These are phyloP conservation scores for Patella pellucida DNA, from an alignment of 2,888 invertebrate species.

Conservation along the genomic window DNA sequence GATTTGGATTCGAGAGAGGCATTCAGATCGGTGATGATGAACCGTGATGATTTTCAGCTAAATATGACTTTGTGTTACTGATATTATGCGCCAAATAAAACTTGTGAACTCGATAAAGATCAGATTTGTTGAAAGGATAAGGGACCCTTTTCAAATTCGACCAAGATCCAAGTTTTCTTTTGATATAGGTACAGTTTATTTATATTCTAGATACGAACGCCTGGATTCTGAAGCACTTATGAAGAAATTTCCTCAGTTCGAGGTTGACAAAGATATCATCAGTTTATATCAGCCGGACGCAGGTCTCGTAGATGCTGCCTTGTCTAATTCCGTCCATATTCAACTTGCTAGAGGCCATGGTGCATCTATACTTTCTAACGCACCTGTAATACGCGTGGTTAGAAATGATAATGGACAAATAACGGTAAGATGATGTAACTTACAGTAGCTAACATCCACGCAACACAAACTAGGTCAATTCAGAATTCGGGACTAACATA, in stretches of 20 bases:
- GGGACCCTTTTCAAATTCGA: too few species aligned
- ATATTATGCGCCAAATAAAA: too few species aligned
- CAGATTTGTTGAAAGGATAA: too few species aligned
- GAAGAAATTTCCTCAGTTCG: constrained; percentile 58
- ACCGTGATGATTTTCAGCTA: too few species aligned
- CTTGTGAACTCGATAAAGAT: too few species aligned
- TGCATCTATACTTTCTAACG: constrained; percentile 60
- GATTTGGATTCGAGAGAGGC: too few species aligned
- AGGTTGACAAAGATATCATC: constrained; percentile 44
- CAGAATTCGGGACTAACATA: too few species aligned
- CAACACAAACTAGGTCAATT: too few species aligned
- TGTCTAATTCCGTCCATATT: constrained; percentile 63
- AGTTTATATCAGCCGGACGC: constrained; percentile 63
- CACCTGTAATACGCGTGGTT: constrained; percentile 54
- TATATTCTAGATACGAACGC: constrained; percentile 46
- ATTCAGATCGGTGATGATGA: too few species aligned
- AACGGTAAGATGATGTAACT: constrained; percentile 33
- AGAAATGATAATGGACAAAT: constrained; percentile 42
- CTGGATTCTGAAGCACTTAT: constrained; percentile 45
- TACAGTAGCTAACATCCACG: too few species aligned
- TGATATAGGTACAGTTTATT: background rate
- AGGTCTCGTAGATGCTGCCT: constrained; percentile 67
- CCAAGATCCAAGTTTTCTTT: too few species aligned
- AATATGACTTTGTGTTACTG: too few species aligned
- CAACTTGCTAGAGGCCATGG: constrained; percentile 65